Base-by-base conservation (phyloP, 2,797 vertebrate genomes). In the Scleropages formosus region DNA sequence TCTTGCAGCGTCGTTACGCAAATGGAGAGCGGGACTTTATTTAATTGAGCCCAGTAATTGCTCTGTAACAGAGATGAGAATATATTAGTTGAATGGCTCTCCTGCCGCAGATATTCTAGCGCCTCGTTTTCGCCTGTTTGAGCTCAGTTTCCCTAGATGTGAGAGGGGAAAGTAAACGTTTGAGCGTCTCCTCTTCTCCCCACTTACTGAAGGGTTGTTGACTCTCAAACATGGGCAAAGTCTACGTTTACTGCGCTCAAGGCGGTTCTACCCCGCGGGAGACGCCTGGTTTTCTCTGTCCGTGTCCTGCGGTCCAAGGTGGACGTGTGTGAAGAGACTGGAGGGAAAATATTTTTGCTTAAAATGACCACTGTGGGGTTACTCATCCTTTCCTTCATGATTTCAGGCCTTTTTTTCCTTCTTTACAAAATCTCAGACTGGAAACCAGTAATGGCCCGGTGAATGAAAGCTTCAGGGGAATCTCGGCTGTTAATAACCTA, bases 31-130 rank as follows among this genome's bases (percentile, higher is more conserved):
- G 27, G n/a, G 56, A 24, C n/a, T 46, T 72, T 72, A 72, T 72
- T 72, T 53, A 72, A 72, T 72, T 46, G 26, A 44, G 70, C 7
- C 69, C 53, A 72, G 59, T 72, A 59, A 72, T 10, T 31, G 49
- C 49, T 56, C 68, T 49, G 7, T 58, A 39, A 71, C 13, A 53
- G 24, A 60, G 69, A 2, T 58, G 13, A 13, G 22, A 26, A 7
- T 56, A 51, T 49, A 26, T 31, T 56, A 56, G 47, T 72, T 18
- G 20, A 3, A 58, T n/a, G 6, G 27, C n/a, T 59, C 60, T n/a
- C 53, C 53, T 46, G 4, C 16, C 70, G 4, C 0, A 7, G 20
- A 4, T 22, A 39, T 56, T 24, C 4, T 20, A 24, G 15, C 24
- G n/a, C 26, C 47, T 1, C 16, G 6, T 31, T 56, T 56, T 58